phyloP scores from a whole-genome alignment of 2,797 vertebrate species.

The Odontamblyopus lacepedii region DNA sequence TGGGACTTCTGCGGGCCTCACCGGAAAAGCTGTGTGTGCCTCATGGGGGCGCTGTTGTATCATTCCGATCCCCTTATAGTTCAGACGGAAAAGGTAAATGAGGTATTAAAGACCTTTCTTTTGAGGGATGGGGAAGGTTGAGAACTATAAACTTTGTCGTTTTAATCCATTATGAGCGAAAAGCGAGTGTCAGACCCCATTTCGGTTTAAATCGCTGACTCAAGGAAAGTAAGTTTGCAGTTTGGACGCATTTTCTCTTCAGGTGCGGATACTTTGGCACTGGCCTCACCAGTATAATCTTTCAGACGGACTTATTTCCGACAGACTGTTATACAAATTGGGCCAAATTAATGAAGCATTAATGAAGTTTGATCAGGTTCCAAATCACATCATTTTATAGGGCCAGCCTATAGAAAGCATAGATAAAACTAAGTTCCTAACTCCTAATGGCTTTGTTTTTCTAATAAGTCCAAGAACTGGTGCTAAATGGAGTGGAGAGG shows the following conservation, averaged over 20 bases:
- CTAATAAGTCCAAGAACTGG: too few species aligned
- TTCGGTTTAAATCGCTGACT: constrained; percentile 44
- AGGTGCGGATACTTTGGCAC: constrained; percentile 47
- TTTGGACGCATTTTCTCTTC: constrained; percentile 22
- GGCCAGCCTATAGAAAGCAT: too few species aligned
- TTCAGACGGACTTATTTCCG: too few species aligned
- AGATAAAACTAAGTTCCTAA: too few species aligned
- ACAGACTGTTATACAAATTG: too few species aligned
- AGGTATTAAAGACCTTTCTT: constrained; percentile 7
- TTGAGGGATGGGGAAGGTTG: constrained; percentile 10
- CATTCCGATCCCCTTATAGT: not conserved
- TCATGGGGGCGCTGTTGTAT: not conserved
- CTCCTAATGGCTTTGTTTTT: too few species aligned
- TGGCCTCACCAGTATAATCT: constrained; percentile 35
- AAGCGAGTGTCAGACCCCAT: constrained; percentile 15
- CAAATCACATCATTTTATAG: too few species aligned
- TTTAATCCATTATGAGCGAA: constrained; percentile 36
- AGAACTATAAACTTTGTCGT: constrained; percentile 22
- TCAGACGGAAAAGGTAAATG: not conserved
- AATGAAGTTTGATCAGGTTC: too few species aligned
- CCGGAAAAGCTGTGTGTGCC: not conserved
- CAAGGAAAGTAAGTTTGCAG: constrained; percentile 24
- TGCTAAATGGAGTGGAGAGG: too few species aligned
- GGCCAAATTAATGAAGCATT: too few species aligned
- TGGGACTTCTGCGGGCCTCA: too few species aligned